A percentile compares a stretch with the other conserved stretches of the same genome.
phyloP scores from a whole-genome alignment of 2,888 invertebrate genomes.

The Folsomia candida region DNA sequence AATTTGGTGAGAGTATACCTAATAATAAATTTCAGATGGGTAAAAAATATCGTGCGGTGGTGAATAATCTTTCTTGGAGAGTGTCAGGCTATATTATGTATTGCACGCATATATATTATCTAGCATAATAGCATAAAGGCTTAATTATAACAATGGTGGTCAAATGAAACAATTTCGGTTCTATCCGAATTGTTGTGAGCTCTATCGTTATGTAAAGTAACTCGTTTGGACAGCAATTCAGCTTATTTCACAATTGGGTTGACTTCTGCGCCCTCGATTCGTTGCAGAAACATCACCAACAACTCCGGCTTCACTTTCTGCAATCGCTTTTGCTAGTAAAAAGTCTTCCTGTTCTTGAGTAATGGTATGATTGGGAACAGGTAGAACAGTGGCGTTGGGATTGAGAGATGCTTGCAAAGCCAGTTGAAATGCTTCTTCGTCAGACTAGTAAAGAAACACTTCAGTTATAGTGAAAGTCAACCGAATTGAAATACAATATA shows the following conservation, averaged over 20 bases:
- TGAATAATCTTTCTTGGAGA: no score
- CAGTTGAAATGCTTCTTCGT: constrained; percentile 86
- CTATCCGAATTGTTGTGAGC: no score
- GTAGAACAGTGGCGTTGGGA: not conserved
- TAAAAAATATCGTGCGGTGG: no score
- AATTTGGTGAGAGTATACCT: not conserved
- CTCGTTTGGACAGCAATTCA: no score
- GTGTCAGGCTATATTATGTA: no score
- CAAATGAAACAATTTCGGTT: no score
- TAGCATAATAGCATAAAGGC: no score
- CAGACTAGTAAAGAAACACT: constrained; percentile 65
- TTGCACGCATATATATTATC: no score
- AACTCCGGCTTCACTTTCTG: constrained; percentile 51
- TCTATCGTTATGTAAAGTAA: no score
- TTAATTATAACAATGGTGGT: no score
- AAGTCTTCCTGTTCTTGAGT: constrained; percentile 51
- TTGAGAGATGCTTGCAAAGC: constrained; percentile 74
- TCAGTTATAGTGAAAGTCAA: no score
- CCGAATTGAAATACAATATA: not conserved
- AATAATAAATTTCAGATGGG: no score
- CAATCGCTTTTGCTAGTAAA: constrained; percentile 58
- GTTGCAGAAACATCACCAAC: constrained; percentile 15
- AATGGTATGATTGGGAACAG: not conserved
- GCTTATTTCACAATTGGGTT: constrained; percentile 32
- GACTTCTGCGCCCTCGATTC: constrained; percentile 10